phyloP scores from a whole-genome alignment of 2,888 invertebrate genomes.

The Ischnura elegans region DNA sequence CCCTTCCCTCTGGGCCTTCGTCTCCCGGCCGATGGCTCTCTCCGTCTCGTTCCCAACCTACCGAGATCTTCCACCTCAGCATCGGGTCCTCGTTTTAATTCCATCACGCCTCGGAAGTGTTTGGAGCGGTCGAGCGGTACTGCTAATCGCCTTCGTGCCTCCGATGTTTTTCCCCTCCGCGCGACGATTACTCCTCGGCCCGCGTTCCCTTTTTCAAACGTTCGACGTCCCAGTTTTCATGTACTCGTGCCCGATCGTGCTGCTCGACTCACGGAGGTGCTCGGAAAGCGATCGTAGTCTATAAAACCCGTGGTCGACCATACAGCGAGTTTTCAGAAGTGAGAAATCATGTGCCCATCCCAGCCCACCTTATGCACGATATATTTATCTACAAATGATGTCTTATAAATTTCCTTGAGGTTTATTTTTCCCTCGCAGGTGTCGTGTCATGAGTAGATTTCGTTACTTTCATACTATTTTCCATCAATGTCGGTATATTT shows the following conservation, averaged over 20 bases:
- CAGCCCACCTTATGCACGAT: too few species aligned
- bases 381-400: too few species aligned
- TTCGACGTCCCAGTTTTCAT: neutral
- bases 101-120: slow-evolving; percentile 29
- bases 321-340: too few species aligned
- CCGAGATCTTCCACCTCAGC: neutral
- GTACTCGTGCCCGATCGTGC: neutral
- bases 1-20: neutral
- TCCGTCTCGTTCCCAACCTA: neutral
- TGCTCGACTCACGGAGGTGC: neutral
- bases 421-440: too few species aligned
- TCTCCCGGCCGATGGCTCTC: neutral
- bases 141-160: neutral
- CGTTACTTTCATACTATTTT: too few species aligned
- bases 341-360: too few species aligned
- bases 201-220: neutral
- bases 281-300: too few species aligned
- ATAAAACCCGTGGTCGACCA: too few species aligned
- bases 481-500: too few species aligned
- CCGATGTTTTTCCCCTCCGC: neutral
- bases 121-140: neutral
- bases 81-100: slow-evolving; percentile 6
- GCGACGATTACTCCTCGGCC: neutral
- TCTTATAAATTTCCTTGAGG: too few species aligned
- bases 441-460: too few species aligned